Conservation (phyloP, 2,113 vertebrate species). For the Rattus rattus region DNA sequence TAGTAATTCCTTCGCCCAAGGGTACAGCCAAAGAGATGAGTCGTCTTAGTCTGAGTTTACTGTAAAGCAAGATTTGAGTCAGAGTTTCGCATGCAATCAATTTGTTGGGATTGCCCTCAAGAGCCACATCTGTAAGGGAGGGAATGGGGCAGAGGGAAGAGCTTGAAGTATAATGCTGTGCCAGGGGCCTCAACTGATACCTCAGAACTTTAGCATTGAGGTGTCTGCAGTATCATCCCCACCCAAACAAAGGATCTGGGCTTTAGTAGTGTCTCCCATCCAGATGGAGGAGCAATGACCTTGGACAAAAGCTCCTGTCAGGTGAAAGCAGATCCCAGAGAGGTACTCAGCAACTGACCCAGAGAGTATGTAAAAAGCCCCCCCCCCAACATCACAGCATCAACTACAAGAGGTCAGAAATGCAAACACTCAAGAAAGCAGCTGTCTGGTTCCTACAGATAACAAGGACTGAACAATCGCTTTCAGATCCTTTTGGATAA, state of each 20-base stretch:
- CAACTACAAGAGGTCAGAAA: background rate
- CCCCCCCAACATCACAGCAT: background rate
- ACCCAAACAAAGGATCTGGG: background rate
- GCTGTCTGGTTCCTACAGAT: background rate
- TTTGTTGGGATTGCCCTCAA: background rate
- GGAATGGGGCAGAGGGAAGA: background rate
- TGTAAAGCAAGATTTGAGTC: constrained; percentile 38
- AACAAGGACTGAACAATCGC: background rate
- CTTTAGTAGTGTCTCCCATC: background rate
- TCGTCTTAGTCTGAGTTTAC: background rate
- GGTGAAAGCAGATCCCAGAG: constrained; percentile 6
- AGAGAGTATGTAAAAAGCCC: background rate
- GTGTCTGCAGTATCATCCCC: background rate
- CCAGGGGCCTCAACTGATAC: background rate
- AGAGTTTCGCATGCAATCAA: background rate
- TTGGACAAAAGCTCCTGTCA: background rate
- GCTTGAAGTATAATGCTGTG: background rate
- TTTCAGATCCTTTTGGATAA: background rate
- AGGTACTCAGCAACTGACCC: background rate
- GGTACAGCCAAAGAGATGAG: constrained; percentile 4
- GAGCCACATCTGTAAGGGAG: background rate
- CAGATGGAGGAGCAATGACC: background rate
- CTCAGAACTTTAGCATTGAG: background rate
- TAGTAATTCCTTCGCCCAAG: background rate
- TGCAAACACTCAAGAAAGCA: background rate